Evolutionary conservation across 1,140 invertebrate genomes (phyloP), one percentile per base, ranked within the genome.

Genomic region (Tetramorium alpestre): DNA sequence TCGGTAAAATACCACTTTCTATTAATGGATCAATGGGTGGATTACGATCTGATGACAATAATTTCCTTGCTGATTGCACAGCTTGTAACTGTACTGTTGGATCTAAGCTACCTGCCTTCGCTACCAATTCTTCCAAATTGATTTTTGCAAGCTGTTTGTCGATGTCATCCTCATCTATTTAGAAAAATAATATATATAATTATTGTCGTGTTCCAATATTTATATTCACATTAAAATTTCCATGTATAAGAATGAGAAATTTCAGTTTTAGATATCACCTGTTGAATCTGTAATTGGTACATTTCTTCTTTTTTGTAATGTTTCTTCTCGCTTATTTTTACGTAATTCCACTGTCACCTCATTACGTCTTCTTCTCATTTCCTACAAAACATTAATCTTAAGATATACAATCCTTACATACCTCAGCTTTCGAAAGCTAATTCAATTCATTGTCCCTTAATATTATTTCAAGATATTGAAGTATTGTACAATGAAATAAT

Each of bases 21-120:
- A 99, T 99, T 72, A 99, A 96, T 85, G 98, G 97, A 96, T 99
- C 98, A 93, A 99, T 99, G n/a, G 99, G 99, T 90, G 99, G 99
- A 96, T 99, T 99, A 90, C 98, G 97, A 95, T 99, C 99, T 60
- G 98, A 99, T 3, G 99, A 99, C 6, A 99, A 96, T 76, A 99
- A 96, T 96, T 99, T 99, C 85, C 99, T 96, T 72, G 98, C 98
- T 49, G 98, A 97, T 94, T 98, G 98, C 6, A 99, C 98, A 69
- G 98, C 98, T 89, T 96, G 95, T 89, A 98, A 96, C 95, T 98
- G 98, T 91, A 97, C 94, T 28, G 96, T 96, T 70, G 97, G 97
- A 92, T 98, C 96, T n/a, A 94, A 91, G 93, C 97, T 97, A 6
- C 96, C 97, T 49, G 98, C 98, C 92, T 98, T 97, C 89, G 96